Base-by-base conservation (phyloP, 2,888 invertebrate species). In the Margaritifera margaritifera region DNA sequence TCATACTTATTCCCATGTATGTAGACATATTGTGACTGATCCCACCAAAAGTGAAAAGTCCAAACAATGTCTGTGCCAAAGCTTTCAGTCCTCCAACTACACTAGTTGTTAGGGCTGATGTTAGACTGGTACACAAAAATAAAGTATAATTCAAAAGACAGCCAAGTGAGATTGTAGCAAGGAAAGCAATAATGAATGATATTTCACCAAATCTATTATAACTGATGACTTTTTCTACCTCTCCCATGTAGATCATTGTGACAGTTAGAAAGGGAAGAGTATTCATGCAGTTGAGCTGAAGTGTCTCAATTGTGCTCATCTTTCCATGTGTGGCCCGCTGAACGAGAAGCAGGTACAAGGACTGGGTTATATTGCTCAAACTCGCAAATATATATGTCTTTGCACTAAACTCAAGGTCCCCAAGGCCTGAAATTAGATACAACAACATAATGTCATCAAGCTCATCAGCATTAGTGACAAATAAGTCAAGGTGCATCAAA, bases 31-130 rank as follows among this genome's bases (percentile, higher is more conserved):
- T 89, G 66, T 87, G 79, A 69, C 85, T 85, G 6, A 91, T 86
- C 0, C 91, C 90, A 11, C 90, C 90, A 81, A 91, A 91, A 1
- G 88, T 87, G 69, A 91, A 87, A 68, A 90, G 83, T 0, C 91
- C 91, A 19, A 90, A 78, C 11, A 87, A 62, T 19, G 91, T 91
- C 78, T 91, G 91, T 8, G 87, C 78, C 27, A 90, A 82, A 54
- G 89, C 89, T 76, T 91, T 91, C 18, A 90, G 75, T 3, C 89
- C 88, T 5, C 90, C 90, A 0, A 90, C 87, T 5, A 90, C 85
- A 80, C 89, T 89, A 1, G 90, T 90, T 4, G 90, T 90, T 42
- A 90, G 78, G 2, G 91, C 91, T 15, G 90, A 90, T 58, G 90
- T 91, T 66, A 89, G 79, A 55, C 86, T 87, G 0, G 90, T 90